Percentiles rank a stretch among this genome's conserved stretches.
Evolutionary conservation across 1,140 invertebrate species (phyloP).

Genomic region (Cyphomyrmex costatus): DNA sequence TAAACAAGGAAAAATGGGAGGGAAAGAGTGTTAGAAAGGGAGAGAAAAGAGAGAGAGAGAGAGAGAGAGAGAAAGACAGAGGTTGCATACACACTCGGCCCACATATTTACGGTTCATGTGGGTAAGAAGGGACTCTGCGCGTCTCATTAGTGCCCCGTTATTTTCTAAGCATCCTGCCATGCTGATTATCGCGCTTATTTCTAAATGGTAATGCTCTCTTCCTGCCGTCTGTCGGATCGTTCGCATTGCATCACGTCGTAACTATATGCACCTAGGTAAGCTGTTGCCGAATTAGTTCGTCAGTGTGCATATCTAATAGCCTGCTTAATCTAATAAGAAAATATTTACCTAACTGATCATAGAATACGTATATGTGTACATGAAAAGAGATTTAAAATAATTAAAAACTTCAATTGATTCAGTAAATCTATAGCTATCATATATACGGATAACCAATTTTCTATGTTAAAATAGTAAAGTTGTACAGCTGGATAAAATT

Average conservation of each 20-base stretch:
- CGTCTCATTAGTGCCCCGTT: conserved; percentile 76
- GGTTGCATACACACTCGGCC: conserved; percentile 57
- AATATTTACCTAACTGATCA: conserved; percentile 11
- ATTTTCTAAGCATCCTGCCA: conserved; percentile 67
- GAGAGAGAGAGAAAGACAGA: not conserved
- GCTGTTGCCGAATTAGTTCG: conserved; percentile 55
- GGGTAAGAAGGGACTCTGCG: conserved; percentile 63
- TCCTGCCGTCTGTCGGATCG: conserved; percentile 43
- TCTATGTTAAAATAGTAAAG: too few species aligned
- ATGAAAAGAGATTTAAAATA: too few species aligned
- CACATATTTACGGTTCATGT: conserved; percentile 53
- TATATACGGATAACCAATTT: too few species aligned
- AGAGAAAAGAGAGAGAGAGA: not conserved
- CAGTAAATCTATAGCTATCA: too few species aligned
- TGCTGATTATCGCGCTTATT: conserved; percentile 68
- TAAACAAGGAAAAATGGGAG: conserved; percentile 24
- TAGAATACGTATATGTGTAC: not conserved
- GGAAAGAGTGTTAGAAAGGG: not conserved
- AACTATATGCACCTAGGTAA: conserved; percentile 44
- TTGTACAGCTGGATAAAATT: too few species aligned
- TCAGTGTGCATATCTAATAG: conserved; percentile 32
- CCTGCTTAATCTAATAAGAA: conserved; percentile 42
- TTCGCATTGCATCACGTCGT: conserved; percentile 37
- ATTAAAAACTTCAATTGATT: too few species aligned
- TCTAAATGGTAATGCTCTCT: conserved; percentile 62